These are phyloP conservation scores for Helogale parvula DNA, from an alignment of 2,113 vertebrate species.

Conservation along the genomic window DNA sequence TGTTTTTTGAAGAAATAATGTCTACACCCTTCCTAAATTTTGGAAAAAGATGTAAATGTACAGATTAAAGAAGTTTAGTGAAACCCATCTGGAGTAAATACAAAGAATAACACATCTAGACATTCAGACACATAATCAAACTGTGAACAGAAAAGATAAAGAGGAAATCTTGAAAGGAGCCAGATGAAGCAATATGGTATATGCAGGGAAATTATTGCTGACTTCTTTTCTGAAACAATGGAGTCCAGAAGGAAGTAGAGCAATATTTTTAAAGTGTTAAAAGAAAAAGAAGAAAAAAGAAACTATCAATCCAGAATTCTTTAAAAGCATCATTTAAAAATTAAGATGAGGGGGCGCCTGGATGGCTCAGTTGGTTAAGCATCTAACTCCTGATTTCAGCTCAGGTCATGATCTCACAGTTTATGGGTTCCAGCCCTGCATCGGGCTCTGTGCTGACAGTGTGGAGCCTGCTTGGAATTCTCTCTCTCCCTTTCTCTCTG, in stretches of 20 bases:
- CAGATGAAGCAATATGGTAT: neutral
- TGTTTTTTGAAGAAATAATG: neutral
- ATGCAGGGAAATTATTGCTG: neutral
- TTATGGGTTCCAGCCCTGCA: no score
- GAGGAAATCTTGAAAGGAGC: neutral
- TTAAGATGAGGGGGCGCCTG: neutral
- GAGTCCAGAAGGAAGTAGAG: neutral
- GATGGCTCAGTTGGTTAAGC: no score
- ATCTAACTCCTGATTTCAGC: no score
- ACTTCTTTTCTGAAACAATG: neutral
- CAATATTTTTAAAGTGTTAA: neutral
- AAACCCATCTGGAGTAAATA: neutral
- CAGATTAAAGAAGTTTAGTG: neutral
- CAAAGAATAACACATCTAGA: neutral
- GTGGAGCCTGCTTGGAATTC: no score
- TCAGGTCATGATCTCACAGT: no score
- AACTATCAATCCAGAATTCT: neutral
- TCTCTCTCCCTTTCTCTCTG: no score
- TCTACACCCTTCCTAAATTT: neutral
- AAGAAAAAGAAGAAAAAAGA: neutral
- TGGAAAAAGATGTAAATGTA: conserved; percentile 2
- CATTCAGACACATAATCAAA: neutral
- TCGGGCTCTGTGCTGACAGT: no score
- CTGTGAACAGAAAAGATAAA: neutral
- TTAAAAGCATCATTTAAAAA: neutral